Conservation (phyloP, 2,888 invertebrate species). For the Acanthacorydalis orientalis region DNA sequence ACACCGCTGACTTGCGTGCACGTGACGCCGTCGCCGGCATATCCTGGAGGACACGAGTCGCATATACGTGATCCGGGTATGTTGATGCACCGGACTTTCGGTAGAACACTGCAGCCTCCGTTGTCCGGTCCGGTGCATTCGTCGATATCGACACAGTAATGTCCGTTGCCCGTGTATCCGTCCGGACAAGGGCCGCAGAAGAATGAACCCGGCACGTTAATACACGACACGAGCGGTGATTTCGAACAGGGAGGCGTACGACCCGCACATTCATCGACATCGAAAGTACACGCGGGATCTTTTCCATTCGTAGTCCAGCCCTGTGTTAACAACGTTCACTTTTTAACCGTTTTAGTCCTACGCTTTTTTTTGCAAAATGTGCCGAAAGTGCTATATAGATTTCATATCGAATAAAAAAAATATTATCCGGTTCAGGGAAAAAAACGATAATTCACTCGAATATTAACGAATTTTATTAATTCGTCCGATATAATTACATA, state of each 20-base stretch:
- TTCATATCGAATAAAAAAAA: no score
- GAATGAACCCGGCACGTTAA: constrained; percentile 81
- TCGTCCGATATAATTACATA: no score
- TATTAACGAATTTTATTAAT: no score
- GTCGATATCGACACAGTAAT: constrained; percentile 70
- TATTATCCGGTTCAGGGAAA: no score
- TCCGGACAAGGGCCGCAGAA: constrained; percentile 74
- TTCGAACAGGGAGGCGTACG: constrained; percentile 57
- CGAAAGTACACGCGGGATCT: constrained; percentile 57
- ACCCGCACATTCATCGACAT: constrained; percentile 75
- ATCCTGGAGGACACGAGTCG: constrained; percentile 77
- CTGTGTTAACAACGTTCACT: no score
- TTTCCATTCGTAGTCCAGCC: constrained; percentile 70
- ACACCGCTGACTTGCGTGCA: constrained; percentile 53
- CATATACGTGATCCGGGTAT: constrained; percentile 71
- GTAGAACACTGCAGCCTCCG: constrained; percentile 75
- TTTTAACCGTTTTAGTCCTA: no score
- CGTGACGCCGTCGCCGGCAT: constrained; percentile 62
- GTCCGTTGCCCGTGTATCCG: constrained; percentile 79
- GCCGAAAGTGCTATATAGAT: no score
- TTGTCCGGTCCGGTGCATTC: constrained; percentile 72
- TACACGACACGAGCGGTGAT: constrained; percentile 67
- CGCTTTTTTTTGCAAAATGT: no score
- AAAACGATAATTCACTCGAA: no score
- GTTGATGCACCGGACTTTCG: constrained; percentile 74